phyloP scores from a whole-genome alignment of 2,113 vertebrate species.

The Megalops atlanticus region DNA sequence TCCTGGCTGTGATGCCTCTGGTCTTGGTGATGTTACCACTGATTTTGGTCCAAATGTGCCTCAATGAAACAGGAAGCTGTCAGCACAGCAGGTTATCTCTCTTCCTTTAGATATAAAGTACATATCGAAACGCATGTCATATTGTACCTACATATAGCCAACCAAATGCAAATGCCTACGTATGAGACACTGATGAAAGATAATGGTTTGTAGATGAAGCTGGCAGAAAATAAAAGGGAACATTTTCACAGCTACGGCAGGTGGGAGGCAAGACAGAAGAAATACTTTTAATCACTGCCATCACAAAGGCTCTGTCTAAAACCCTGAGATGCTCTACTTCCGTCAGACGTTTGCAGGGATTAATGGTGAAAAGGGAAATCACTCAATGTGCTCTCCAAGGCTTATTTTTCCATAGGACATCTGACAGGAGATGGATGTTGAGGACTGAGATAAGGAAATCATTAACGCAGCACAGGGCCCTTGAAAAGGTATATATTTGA shows the following conservation, averaged over 20 bases:
- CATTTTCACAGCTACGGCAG: slow-evolving; percentile 15
- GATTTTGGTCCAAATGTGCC: no score
- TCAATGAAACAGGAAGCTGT: no score
- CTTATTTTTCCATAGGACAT: slow-evolving; percentile 13
- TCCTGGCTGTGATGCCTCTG: no score
- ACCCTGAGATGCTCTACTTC: not conserved
- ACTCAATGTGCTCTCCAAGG: not conserved
- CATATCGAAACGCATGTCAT: no score
- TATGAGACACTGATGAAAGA: not conserved
- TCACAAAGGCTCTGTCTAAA: not conserved
- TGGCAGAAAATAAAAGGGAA: not conserved
- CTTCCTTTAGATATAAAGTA: no score
- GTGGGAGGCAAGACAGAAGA: no score
- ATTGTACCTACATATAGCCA: no score
- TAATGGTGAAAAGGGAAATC: slow-evolving; percentile 13
- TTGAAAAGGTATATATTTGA: slow-evolving; percentile 7
- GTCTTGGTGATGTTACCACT: no score
- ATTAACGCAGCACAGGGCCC: not conserved
- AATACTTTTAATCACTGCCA: not conserved
- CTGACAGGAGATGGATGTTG: slow-evolving; percentile 21
- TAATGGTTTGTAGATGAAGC: not conserved
- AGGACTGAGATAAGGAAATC: slow-evolving; percentile 24
- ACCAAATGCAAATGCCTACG: not conserved
- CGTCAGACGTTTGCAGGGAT: not conserved
- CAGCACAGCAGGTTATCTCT: no score